A percentile compares a stretch with the other conserved stretches of the same genome.
These are phyloP conservation scores for Myotis davidii DNA, from an alignment of 2,113 vertebrate species.

Conservation along the genomic window DNA sequence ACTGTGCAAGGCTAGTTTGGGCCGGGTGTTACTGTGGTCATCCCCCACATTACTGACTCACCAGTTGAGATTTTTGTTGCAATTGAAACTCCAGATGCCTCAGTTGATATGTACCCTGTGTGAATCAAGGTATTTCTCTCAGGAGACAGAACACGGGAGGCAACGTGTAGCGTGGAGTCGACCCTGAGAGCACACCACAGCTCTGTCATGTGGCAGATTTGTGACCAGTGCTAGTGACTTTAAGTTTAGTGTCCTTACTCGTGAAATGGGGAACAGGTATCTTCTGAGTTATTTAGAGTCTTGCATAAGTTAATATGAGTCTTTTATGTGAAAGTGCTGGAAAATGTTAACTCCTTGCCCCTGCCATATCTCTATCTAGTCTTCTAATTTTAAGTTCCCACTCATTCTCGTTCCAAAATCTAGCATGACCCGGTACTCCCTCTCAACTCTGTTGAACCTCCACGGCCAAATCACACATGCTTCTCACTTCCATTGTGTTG, in stretches of 20 bases:
- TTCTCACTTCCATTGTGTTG: not conserved
- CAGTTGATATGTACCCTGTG: not conserved
- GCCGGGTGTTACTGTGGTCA: not conserved
- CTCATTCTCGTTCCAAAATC: not conserved
- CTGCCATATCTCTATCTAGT: not conserved
- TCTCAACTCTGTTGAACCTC: not conserved
- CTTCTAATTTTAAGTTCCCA: not conserved
- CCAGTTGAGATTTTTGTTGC: not conserved
- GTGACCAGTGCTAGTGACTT: not conserved
- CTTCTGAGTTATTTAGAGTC: constrained; percentile 20
- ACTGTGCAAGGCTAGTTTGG: not conserved
- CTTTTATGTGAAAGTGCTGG: not conserved
- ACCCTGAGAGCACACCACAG: not conserved
- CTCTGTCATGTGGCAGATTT: not conserved
- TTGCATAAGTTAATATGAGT: not conserved
- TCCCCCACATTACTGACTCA: not conserved
- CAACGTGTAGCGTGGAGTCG: not conserved
- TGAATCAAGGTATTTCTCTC: not conserved
- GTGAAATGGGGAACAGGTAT: not conserved
- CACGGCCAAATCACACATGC: not conserved
- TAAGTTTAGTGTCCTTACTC: not conserved
- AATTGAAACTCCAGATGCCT: constrained; percentile 24
- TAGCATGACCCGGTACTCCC: not conserved
- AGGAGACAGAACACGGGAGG: not conserved
- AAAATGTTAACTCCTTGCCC: not conserved